These are phyloP conservation scores for Gymnarchus niloticus DNA, from an alignment of 2,113 vertebrate genomes.

Conservation along the genomic window DNA sequence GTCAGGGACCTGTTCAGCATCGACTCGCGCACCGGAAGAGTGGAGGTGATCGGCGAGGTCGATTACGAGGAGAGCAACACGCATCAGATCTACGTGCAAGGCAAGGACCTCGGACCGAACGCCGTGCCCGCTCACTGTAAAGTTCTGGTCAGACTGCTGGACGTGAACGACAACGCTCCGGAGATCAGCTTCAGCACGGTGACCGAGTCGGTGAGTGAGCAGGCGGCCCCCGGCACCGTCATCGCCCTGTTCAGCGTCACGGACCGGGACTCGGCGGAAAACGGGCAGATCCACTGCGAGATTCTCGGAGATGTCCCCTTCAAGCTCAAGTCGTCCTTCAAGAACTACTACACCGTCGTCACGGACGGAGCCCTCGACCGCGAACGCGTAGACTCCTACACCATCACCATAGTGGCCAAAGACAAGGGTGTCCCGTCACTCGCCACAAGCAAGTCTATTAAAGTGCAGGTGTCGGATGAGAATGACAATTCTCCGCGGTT, in stretches of 20 bases:
- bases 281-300: slow-evolving; percentile 88
- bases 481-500: slow-evolving; percentile 95
- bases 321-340: slow-evolving; percentile 89
- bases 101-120: slow-evolving; percentile 90
- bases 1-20: slow-evolving; percentile 79
- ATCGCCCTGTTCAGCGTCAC: slow-evolving; percentile 93
- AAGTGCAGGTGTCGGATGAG: slow-evolving; percentile 88
- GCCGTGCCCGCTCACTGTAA: slow-evolving; percentile 97
- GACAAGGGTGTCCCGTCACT: slow-evolving; percentile 81
- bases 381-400: slow-evolving; percentile 81
- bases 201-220: slow-evolving; percentile 90
- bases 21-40: slow-evolving; percentile 77
- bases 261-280: slow-evolving; percentile 91
- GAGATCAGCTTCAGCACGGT: slow-evolving; percentile 97
- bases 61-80: slow-evolving; percentile 91
- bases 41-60: slow-evolving; percentile 86
- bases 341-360: slow-evolving; percentile 93
- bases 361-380: slow-evolving; percentile 88
- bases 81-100: slow-evolving; percentile 91
- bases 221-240: slow-evolving; percentile 84
- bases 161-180: slow-evolving; percentile 92
- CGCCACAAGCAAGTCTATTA: slow-evolving; percentile 84
- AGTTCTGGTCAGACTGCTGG: slow-evolving; percentile 86
- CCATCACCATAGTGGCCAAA: slow-evolving; percentile 84
- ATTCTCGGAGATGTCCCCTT: slow-evolving; percentile 87